A percentile compares a stretch with the other conserved stretches of the same genome.
phyloP scores from a whole-genome alignment of 2,888 invertebrate species.

The Chironomus tentans region DNA sequence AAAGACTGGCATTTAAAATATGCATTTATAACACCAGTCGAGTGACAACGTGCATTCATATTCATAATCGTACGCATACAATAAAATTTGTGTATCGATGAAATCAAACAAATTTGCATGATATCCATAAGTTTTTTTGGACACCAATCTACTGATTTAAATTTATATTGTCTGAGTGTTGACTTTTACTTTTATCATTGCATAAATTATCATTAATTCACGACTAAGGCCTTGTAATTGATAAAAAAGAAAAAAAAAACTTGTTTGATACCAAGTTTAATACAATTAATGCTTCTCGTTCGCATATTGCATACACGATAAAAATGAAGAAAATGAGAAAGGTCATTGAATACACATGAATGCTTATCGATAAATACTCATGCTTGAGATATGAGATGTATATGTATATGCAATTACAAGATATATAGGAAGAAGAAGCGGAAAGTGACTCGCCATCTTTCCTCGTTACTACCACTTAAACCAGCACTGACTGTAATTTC shows the following conservation, averaged over 20 bases:
- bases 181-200: constrained; percentile 5
- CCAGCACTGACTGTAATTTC: too few species aligned
- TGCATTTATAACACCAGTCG: not conserved
- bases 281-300: too few species aligned
- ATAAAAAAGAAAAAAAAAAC: not conserved
- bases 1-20: not conserved
- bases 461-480: too few species aligned
- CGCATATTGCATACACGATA: too few species aligned
- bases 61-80: not conserved
- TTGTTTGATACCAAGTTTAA: too few species aligned
- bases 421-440: not conserved
- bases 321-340: not conserved
- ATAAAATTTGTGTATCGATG: not conserved
- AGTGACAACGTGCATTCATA: not conserved
- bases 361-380: not conserved
- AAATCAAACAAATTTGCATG: too few species aligned
- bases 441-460: too few species aligned
- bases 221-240: not conserved
- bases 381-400: too few species aligned
- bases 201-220: constrained; percentile 2
- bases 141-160: not conserved
- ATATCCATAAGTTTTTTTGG: not conserved
- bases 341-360: not conserved
- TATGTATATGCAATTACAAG: not conserved
- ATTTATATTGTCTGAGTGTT: not conserved